Percentiles rank a stretch among this genome's conserved stretches.
Conservation (phyloP, 2,113 vertebrate genomes). For the human region DNA sequence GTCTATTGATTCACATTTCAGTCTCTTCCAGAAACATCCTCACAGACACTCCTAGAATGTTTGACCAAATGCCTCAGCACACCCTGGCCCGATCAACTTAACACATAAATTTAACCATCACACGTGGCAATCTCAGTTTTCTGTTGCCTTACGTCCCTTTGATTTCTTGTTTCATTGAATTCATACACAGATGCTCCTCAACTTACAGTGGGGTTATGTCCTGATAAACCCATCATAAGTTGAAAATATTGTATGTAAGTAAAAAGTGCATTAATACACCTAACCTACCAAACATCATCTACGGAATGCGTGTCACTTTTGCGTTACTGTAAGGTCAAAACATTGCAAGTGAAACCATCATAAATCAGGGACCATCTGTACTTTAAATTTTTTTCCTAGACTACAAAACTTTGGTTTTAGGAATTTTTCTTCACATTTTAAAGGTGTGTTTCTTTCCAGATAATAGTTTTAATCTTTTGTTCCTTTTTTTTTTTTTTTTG, state of each 20-base stretch:
- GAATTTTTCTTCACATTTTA: background rate
- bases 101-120: background rate
- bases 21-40: background rate
- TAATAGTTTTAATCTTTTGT: background rate
- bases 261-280: too few species aligned
- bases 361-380: too few species aligned
- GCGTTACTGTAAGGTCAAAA: too few species aligned
- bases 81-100: background rate
- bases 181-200: background rate
- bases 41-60: background rate
- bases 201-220: too few species aligned
- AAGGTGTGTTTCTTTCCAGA: background rate
- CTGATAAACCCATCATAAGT: too few species aligned
- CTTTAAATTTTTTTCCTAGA: background rate
- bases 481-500: background rate
- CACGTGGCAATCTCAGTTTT: background rate
- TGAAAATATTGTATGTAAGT: too few species aligned
- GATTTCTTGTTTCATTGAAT: background rate
- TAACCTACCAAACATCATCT: too few species aligned
- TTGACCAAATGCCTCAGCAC: background rate
- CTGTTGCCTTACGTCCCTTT: background rate
- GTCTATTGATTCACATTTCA: background rate
- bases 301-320: too few species aligned
- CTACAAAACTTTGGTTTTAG: background rate
- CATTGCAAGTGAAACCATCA: too few species aligned